Evolutionary conservation across 1,140 invertebrate species (phyloP).

Genomic region (Pseudomyrmex flavicornis): DNA sequence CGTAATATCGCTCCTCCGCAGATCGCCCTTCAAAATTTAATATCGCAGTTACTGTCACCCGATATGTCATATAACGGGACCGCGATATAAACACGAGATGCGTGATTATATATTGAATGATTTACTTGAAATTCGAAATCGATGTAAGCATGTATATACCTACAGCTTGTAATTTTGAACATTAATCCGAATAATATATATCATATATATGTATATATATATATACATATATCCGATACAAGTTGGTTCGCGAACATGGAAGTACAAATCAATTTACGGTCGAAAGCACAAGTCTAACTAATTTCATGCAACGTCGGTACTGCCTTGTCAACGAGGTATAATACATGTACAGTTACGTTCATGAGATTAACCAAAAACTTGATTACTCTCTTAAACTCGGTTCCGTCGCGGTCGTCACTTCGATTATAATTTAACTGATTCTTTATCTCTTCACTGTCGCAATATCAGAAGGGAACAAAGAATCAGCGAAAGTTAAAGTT

Average conservation of each 20-base stretch:
- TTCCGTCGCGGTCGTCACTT: conserved; percentile 12
- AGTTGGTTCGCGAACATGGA: neutral
- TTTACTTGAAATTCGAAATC: neutral
- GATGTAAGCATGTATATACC: neutral
- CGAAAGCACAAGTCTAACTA: conserved; percentile 20
- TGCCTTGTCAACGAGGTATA: neutral
- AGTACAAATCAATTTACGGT: conserved; percentile 18
- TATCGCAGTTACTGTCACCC: conserved; percentile 43
- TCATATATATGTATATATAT: too few species aligned
- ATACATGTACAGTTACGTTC: conserved; percentile 27
- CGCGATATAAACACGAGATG: neutral
- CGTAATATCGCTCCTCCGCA: conserved; percentile 30
- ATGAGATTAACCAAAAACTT: conserved; percentile 11
- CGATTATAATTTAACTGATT: conserved; percentile 22
- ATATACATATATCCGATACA: neutral
- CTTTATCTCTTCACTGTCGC: conserved; percentile 23
- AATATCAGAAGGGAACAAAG: conserved; percentile 33
- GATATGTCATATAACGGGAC: neutral
- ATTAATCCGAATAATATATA: conserved; percentile 31
- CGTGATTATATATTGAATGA: conserved; percentile 17
- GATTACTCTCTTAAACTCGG: conserved; percentile 16
- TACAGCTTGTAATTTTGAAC: neutral
- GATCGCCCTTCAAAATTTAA: conserved; percentile 47
- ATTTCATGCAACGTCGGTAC: neutral
- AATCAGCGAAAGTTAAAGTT: conserved; percentile 36